Evolutionary conservation across 2,113 vertebrate species (phyloP), one percentile per base, ranked within the genome.

Genomic region (Alces alces): DNA sequence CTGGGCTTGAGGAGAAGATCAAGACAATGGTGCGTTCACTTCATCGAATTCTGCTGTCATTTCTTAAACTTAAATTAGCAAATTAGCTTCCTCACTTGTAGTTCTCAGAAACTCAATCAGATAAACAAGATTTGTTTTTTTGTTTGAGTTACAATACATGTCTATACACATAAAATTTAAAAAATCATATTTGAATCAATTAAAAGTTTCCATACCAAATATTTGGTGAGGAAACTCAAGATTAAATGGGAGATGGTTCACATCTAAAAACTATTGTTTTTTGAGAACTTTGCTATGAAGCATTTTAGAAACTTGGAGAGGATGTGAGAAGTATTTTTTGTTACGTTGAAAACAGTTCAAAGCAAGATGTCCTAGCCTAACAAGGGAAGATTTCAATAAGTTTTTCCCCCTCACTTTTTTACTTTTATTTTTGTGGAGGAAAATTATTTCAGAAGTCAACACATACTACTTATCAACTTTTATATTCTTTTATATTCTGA

Each of bases 391-490:
- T 95, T 91, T 93, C 60, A 82, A n/a, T 57, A 33, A 45, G 17
- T 43, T 50, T 52, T 4, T 6, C 7, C 30, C 25, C 27, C 19
- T 54, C 4, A 79, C 8, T 55, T 52, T 88, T 90, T 90, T 66
- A 43, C 12, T 50, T 93, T 93, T 83, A 84, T 45, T 87, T 97
- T 86, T 89, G 61, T 28, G 3, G 79, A 82, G 30, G 52, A 94
- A 95, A 92, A 64, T 96, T 93, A 95, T 97, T 96, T 97, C 23
- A 66, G 86, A 95, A 91, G 58, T 93, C 52, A 54, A 25, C 28
- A 89, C 85, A 15, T 86, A 78, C 12, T 93, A 57, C 19, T 19
- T 70, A 82, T n/a, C 79, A 78, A 88, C 13, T 79, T 96, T 70
- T 94, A n/a, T n/a, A n/a, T n/a, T n/a, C n/a, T n/a, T n/a, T n/a